A percentile compares a stretch with the other conserved stretches of the same genome.
Evolutionary conservation across 2,888 invertebrate genomes (phyloP).

Genomic region (Meteorus cinctellus): DNA sequence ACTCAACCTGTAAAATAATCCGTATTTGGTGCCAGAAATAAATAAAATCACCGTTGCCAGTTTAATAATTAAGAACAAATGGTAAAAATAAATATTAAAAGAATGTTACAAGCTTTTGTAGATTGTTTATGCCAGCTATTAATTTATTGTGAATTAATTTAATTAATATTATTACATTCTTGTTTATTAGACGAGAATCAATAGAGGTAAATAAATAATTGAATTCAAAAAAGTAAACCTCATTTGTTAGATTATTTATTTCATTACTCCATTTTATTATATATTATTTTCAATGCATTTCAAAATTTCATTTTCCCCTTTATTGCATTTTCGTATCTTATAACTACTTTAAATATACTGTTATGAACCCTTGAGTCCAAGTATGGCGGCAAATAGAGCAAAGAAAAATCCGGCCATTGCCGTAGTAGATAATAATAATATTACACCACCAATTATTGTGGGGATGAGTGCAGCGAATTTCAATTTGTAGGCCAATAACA

Average conservation of each 20-base stretch:
- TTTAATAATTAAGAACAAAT: neutral
- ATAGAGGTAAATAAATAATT: slow-evolving; percentile 4
- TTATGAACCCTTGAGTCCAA: slow-evolving; percentile 78
- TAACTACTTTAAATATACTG: neutral
- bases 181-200: neutral
- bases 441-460: slow-evolving; percentile 81
- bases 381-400: slow-evolving; percentile 87
- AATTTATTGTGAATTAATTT: neutral
- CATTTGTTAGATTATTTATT: neutral
- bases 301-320: neutral
- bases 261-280: neutral
- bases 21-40: neutral
- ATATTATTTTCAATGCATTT: neutral
- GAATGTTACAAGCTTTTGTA: neutral
- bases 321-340: slow-evolving; percentile 16
- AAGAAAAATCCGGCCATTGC: slow-evolving; percentile 92
- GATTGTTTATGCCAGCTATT: neutral
- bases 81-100: neutral
- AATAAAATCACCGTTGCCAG: neutral
- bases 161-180: neutral
- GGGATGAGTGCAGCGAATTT: slow-evolving; percentile 88
- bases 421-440: slow-evolving; percentile 84
- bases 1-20: neutral
- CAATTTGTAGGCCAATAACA: slow-evolving; percentile 87
- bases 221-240: neutral